These are phyloP conservation scores for Andricus grossulariae DNA, from an alignment of 1,140 invertebrate species.

Conservation along the genomic window DNA sequence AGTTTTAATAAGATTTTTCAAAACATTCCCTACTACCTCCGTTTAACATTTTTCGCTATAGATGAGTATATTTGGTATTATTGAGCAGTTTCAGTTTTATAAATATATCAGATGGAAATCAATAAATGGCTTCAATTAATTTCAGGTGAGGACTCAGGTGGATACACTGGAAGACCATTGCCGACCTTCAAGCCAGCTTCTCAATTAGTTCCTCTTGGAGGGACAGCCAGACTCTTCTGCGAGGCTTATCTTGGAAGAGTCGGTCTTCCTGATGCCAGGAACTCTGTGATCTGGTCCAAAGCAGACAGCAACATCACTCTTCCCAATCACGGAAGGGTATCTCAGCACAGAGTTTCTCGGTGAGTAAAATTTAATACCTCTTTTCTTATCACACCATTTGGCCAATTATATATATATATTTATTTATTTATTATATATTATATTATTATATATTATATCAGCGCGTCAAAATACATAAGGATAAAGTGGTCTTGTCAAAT, in stretches of 20 bases:
- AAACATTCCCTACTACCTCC: too few species aligned
- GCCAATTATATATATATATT: too few species aligned
- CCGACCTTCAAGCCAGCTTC: slow-evolving; percentile 73
- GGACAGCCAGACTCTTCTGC: slow-evolving; percentile 81
- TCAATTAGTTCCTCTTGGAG: slow-evolving; percentile 76
- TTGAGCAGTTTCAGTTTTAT: neutral
- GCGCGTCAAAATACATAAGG: too few species aligned
- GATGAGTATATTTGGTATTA: too few species aligned
- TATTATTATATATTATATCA: too few species aligned
- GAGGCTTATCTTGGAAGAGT: slow-evolving; percentile 86
- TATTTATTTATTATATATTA: too few species aligned
- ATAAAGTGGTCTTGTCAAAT: too few species aligned
- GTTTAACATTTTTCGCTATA: too few species aligned
- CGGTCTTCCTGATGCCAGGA: slow-evolving; percentile 83
- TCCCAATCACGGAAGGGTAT: slow-evolving; percentile 69
- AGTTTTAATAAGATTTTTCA: too few species aligned
- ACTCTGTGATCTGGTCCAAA: slow-evolving; percentile 81
- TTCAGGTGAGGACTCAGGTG: slow-evolving; percentile 68
- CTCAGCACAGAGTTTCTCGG: slow-evolving; percentile 75
- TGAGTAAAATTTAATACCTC: slow-evolving; percentile 57
- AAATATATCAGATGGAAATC: neutral
- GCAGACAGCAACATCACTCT: slow-evolving; percentile 77
- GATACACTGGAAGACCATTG: slow-evolving; percentile 74
- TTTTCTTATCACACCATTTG: neutral
- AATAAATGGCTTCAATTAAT: slow-evolving; percentile 35